phyloP scores from a whole-genome alignment of 2,797 vertebrate species.

The Rhinogobio ventralis region DNA sequence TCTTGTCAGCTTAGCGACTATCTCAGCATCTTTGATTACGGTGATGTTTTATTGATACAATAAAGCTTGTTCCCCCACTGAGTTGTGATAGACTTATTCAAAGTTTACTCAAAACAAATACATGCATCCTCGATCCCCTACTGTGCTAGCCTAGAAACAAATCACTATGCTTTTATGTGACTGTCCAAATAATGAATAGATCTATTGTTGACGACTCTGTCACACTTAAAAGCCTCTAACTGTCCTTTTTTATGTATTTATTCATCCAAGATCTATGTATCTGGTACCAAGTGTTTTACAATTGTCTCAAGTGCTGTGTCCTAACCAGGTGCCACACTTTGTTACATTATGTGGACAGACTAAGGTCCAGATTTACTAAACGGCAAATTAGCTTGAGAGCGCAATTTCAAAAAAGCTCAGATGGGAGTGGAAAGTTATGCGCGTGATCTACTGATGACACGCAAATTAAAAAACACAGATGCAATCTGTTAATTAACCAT shows the following conservation, averaged over 20 bases:
- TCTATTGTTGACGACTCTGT: not conserved
- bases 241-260: not conserved
- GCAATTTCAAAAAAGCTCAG: too few species aligned
- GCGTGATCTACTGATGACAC: too few species aligned
- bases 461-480: too few species aligned
- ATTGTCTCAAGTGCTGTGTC: not conserved
- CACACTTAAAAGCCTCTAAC: not conserved
- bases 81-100: not conserved
- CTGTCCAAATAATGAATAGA: not conserved
- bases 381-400: too few species aligned
- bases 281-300: not conserved
- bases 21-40: constrained; percentile 23
- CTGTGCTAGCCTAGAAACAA: not conserved
- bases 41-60: constrained; percentile 6
- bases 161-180: not conserved
- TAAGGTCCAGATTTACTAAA: not conserved
- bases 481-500: too few species aligned
- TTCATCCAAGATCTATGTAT: not conserved
- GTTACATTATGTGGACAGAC: not conserved
- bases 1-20: constrained; percentile 3
- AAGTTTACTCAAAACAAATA: constrained; percentile 14
- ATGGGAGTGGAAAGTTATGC: too few species aligned
- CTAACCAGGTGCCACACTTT: not conserved
- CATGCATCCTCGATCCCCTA: not conserved
- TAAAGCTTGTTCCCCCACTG: constrained; percentile 9